These are phyloP conservation scores for Acromyrmex echinatior DNA, from an alignment of 1,140 invertebrate species.

Conservation along the genomic window DNA sequence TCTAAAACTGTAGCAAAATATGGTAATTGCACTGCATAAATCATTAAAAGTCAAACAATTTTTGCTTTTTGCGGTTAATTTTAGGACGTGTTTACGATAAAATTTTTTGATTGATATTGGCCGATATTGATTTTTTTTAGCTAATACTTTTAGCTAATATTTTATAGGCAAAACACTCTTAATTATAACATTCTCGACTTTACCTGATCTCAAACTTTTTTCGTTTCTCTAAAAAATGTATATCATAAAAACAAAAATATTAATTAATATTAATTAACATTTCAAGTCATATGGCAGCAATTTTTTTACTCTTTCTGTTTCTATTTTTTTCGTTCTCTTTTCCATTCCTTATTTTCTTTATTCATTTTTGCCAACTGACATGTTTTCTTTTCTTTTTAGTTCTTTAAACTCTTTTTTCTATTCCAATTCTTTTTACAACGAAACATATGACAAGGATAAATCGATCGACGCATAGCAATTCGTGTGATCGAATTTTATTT, in stretches of 20 bases:
- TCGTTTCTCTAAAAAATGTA: neutral
- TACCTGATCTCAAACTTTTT: neutral
- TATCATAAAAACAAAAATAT: neutral
- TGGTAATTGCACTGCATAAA: too few relatives aligned
- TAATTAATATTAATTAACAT: constrained; percentile 31
- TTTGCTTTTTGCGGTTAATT: too few relatives aligned
- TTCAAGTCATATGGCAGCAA: neutral
- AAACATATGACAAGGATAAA: neutral
- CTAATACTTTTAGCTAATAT: too few relatives aligned
- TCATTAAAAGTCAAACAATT: too few relatives aligned
- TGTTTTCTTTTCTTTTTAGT: constrained; percentile 2
- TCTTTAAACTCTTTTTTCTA: neutral
- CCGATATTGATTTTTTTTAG: too few relatives aligned
- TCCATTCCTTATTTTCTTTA: neutral
- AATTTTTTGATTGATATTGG: too few relatives aligned
- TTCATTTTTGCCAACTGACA: neutral
- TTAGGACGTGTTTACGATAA: too few relatives aligned
- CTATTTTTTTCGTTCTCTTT: neutral
- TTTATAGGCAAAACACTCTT: too few relatives aligned
- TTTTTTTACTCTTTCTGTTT: neutral
- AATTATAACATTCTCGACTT: neutral
- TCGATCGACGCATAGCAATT: constrained; percentile 23
- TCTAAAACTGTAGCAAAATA: too few relatives aligned
- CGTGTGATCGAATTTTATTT: constrained; percentile 54
- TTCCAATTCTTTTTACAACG: neutral